phyloP scores from a whole-genome alignment of 2,797 vertebrate species.

The Sebastes oblongus region DNA sequence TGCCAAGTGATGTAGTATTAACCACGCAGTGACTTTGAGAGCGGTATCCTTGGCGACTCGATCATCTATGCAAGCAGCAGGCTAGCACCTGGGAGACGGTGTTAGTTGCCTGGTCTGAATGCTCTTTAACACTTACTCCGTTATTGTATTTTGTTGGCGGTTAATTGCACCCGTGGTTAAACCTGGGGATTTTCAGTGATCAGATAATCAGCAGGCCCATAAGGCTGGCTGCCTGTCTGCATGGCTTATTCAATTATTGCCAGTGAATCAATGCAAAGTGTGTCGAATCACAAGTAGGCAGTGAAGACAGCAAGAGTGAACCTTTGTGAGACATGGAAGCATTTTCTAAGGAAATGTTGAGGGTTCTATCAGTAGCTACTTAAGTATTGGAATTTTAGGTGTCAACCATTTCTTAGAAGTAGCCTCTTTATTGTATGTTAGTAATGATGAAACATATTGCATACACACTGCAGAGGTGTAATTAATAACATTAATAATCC shows the following conservation, averaged over 20 bases:
- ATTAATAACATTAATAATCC: not conserved
- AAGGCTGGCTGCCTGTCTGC: conserved; percentile 1
- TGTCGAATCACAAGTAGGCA: conserved; percentile 16
- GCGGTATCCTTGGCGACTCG: conserved; percentile 33
- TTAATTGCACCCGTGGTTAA: conserved; percentile 13
- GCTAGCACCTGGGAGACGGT: not conserved
- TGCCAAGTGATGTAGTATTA: conserved; percentile 42
- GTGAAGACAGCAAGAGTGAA: not conserved
- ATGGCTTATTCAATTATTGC: not conserved
- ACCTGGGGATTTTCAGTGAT: not conserved
- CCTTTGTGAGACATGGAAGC: not conserved
- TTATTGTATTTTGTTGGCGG: conserved; percentile 3
- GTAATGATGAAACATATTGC: not conserved
- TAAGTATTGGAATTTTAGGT: not conserved
- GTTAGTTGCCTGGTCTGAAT: conserved; percentile 12
- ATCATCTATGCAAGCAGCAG: conserved; percentile 13
- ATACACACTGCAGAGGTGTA: not conserved
- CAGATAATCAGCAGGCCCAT: conserved; percentile 30
- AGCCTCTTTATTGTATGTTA: not conserved
- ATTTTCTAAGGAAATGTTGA: not conserved
- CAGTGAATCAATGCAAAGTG: conserved; percentile 6
- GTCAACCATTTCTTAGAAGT: not conserved
- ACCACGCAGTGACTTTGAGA: conserved; percentile 37
- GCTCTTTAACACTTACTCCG: not conserved
- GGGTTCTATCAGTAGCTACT: not conserved